Percentiles rank a stretch among this genome's conserved stretches.
These are phyloP conservation scores for Porites lutea DNA, from an alignment of 64 coral and sea anemone genomes.

Conservation along the genomic window DNA sequence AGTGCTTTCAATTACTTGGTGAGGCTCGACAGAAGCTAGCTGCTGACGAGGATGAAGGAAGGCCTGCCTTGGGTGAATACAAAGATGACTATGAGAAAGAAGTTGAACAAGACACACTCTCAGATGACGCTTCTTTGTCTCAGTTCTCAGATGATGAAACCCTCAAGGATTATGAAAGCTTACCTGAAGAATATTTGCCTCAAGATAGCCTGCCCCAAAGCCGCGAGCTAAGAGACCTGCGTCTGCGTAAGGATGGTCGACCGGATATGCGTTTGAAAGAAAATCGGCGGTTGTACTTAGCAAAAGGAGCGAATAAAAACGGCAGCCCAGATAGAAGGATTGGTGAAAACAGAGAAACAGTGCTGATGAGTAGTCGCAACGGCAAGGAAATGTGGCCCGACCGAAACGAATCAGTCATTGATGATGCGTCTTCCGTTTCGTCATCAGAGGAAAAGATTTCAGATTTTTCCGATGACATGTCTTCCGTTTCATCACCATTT, in stretches of 20 bases:
- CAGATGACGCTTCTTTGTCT: neutral
- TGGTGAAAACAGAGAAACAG: neutral
- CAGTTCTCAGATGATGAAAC: neutral
- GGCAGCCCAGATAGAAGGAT: constrained; percentile 15
- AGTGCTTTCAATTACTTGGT: neutral
- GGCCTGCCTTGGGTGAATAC: neutral
- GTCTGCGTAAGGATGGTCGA: neutral
- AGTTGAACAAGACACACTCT: neutral
- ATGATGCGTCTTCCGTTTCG: neutral
- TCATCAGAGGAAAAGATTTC: neutral
- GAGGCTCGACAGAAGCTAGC: constrained; percentile 7
- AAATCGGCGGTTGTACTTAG: constrained; percentile 8
- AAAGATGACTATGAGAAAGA: neutral
- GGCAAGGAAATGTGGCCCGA: neutral
- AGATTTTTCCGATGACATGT: neutral
- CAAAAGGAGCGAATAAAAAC: constrained; percentile 6
- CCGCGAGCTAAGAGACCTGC: neutral
- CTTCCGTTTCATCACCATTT: neutral
- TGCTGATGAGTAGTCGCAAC: no score
- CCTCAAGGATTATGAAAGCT: neutral
- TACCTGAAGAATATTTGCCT: neutral
- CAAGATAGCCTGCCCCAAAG: neutral
- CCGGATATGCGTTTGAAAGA: neutral
- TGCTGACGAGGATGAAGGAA: neutral
- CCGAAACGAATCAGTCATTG: neutral